Base-by-base conservation (phyloP, 2,888 invertebrate genomes). In the Drosophila atroscutellata region DNA sequence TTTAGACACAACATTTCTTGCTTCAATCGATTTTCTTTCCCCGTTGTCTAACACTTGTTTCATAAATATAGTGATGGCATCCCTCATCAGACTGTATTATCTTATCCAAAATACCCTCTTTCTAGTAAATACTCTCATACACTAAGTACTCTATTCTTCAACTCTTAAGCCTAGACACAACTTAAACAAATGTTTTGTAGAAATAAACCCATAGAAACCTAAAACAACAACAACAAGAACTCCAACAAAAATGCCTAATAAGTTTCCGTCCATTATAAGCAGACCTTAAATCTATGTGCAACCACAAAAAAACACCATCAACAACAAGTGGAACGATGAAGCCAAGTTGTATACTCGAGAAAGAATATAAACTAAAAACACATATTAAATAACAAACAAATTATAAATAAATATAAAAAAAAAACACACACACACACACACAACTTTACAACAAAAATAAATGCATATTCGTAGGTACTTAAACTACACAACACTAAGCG, bases 251-350 rank as follows among this genome's bases (percentile, higher is more conserved):
- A 91, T 90, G 91, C 91, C 91, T 91, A 92, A 92, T 92, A 91
- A 92, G 91, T 92, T 92, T 92, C 92, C 92, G 92, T 92, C 92
- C 92, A 92, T 92, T 92, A 92, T 92, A 92, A 92, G 90, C 92
- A 92, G 92, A 92, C 92, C 92, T 92, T 92, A 92, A 92, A 90
- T 90, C 85, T 90, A 91, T 91, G 86, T 91, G 90, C 85, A 87
- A 83, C 77, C 75, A 70, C 69, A 42, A 30, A 56, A 9, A 42
- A 56, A 56, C 56, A 56, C 28, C 56, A 60, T 71, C 57, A 57
- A 57, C 62, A 77, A 49, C 77, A 67, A 67, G 58, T 80, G 70
- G 77, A 80, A 75, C 79, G 81, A 81, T 60, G 64, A 80, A 76
- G 67, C 72, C 65, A 78, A 80, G 77, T 80, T 78, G 70, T 71